These are phyloP conservation scores for Tipula helvola DNA, from an alignment of 2,888 invertebrate species.

Conservation along the genomic window DNA sequence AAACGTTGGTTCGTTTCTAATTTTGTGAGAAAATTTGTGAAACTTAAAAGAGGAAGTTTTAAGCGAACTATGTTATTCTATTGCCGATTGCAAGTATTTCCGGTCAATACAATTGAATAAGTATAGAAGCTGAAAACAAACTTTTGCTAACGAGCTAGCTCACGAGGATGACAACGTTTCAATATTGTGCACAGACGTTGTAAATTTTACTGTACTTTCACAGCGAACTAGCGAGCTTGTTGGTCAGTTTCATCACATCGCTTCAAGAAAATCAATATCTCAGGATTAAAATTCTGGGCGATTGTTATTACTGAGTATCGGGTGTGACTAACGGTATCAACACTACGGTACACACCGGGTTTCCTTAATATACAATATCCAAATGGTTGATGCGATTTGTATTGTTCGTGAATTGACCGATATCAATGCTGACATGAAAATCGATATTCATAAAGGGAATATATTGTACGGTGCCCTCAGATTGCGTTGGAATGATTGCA, in stretches of 20 bases:
- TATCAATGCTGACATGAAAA: no score
- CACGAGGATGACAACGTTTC: conserved; percentile 66
- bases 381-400: no score
- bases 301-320: conserved; percentile 92
- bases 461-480: no score
- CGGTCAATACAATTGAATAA: conserved; percentile 77
- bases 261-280: conserved; percentile 95
- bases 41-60: conserved; percentile 8
- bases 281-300: conserved; percentile 90
- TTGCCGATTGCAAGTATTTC: conserved; percentile 66
- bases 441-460: no score
- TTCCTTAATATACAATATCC: no score
- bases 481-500: no score
- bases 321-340: conserved; percentile 82
- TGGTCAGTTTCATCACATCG: conserved; percentile 93
- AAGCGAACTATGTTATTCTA: conserved; percentile 60
- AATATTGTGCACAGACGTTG: conserved; percentile 94
- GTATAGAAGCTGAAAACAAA: conserved; percentile 82
- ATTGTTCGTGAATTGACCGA: no score
- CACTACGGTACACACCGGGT: no score
- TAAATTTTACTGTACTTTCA: conserved; percentile 94
- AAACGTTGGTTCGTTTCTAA: no score
- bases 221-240: conserved; percentile 90
- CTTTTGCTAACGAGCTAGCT: conserved; percentile 53
- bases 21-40: no score